Evolutionary conservation across 2,113 vertebrate genomes (phyloP).

Genomic region (Platycercus adscitus): DNA sequence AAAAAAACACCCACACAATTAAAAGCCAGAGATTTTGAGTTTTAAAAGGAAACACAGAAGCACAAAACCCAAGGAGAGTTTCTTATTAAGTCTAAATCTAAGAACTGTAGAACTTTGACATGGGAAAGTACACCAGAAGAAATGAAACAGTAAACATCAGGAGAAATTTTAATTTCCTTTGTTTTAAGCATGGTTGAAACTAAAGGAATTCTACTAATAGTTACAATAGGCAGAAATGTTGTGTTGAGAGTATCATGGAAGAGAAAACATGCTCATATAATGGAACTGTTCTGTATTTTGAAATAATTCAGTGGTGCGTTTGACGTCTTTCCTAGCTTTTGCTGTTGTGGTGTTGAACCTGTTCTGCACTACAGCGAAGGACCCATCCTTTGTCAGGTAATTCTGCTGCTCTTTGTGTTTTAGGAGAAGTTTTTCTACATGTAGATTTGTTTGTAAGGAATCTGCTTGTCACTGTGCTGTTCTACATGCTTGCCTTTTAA

Average conservation of each 20-base stretch:
- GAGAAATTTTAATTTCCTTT: background rate
- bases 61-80: background rate
- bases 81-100: background rate
- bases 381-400: background rate
- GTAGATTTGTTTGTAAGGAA: background rate
- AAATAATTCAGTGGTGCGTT: background rate
- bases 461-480: background rate
- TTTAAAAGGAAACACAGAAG: background rate
- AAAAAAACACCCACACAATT: background rate
- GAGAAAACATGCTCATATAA: background rate
- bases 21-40: background rate
- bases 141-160: background rate
- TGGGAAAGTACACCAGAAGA: background rate
- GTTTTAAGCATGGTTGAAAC: background rate
- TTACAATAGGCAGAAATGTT: background rate
- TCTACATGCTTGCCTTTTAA: background rate
- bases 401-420: background rate
- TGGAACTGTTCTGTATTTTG: background rate
- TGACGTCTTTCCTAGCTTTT: background rate
- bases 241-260: background rate
- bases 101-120: background rate
- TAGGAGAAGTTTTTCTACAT: background rate
- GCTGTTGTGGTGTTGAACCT: background rate
- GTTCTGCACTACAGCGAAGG: background rate
- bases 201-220: background rate